Evolutionary conservation across 2,888 invertebrate genomes (phyloP).

Genomic region (Cryptophagus acutangulus): DNA sequence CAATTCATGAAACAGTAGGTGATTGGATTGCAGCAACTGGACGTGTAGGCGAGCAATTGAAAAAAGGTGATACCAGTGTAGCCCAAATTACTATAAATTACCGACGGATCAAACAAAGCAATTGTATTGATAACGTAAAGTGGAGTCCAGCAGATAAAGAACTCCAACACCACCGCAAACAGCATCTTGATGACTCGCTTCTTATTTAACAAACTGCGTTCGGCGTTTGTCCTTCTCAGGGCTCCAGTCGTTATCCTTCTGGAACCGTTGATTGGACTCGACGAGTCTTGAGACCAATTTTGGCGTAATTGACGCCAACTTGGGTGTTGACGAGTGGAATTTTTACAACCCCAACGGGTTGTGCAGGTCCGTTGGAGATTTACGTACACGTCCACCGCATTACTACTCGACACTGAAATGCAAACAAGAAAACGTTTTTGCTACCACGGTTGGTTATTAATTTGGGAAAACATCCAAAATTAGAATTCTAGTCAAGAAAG

Average conservation of each 20-base stretch:
- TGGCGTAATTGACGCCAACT: slow-evolving; percentile 38
- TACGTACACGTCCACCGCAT: slow-evolving; percentile 48
- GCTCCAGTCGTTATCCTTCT: slow-evolving; percentile 22
- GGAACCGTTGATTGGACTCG: slow-evolving; percentile 23
- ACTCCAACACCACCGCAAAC: slow-evolving; percentile 63
- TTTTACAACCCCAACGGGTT: slow-evolving; percentile 35
- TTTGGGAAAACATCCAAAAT: no score
- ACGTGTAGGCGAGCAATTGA: slow-evolving; percentile 57
- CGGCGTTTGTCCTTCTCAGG: slow-evolving; percentile 48
- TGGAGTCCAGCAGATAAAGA: slow-evolving; percentile 68
- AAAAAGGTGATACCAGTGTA: slow-evolving; percentile 52
- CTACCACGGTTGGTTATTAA: no score
- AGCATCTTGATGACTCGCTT: slow-evolving; percentile 59
- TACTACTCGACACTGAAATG: slow-evolving; percentile 45
- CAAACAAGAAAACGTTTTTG: no score
- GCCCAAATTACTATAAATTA: slow-evolving; percentile 50
- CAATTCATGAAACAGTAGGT: slow-evolving; percentile 68
- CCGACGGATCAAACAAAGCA: slow-evolving; percentile 50
- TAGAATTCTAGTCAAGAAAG: no score
- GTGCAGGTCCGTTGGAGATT: slow-evolving; percentile 46
- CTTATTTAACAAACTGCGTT: slow-evolving; percentile 49
- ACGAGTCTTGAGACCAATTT: slow-evolving; percentile 39
- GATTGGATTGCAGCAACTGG: slow-evolving; percentile 63
- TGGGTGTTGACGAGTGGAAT: slow-evolving; percentile 36
- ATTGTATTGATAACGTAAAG: slow-evolving; percentile 57